A percentile compares a stretch with the other conserved stretches of the same genome.
These are phyloP conservation scores for Mythimna albipuncta DNA, from an alignment of 2,888 invertebrate species.

Conservation along the genomic window DNA sequence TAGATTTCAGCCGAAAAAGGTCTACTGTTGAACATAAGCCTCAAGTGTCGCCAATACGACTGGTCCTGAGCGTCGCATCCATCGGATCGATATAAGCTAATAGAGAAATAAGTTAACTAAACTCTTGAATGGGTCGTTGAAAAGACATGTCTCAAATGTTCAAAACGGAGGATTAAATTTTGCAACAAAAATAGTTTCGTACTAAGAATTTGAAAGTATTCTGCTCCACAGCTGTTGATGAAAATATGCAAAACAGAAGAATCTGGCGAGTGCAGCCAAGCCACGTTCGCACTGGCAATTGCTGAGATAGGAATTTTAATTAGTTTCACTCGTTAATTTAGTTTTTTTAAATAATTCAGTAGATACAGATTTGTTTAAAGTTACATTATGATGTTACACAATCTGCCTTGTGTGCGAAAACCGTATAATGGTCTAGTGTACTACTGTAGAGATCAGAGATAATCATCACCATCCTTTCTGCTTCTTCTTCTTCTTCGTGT, in stretches of 20 bases:
- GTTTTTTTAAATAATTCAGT: neutral
- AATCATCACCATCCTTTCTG: too few species aligned
- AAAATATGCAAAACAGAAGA: slow-evolving; percentile 21
- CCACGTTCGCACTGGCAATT: neutral
- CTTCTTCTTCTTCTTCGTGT: too few species aligned
- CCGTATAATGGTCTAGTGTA: too few species aligned
- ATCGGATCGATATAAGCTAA: too few species aligned
- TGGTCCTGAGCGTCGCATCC: too few species aligned
- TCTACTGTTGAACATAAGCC: too few species aligned
- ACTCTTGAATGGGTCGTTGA: neutral
- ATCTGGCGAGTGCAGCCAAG: slow-evolving; percentile 14
- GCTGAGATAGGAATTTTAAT: slow-evolving; percentile 15
- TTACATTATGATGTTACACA: neutral
- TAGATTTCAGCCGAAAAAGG: too few species aligned
- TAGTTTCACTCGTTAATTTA: slow-evolving; percentile 16
- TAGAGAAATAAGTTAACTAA: too few species aligned
- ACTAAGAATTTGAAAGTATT: slow-evolving; percentile 20
- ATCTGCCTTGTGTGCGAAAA: neutral
- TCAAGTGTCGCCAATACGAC: too few species aligned
- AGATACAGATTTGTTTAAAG: neutral
- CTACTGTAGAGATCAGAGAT: too few species aligned
- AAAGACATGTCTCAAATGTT: neutral
- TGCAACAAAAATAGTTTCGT: slow-evolving; percentile 1
- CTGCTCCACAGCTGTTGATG: slow-evolving; percentile 13
- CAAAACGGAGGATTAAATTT: neutral